A percentile compares a stretch with the other conserved stretches of the same genome.
These are phyloP conservation scores for Martes martes DNA, from an alignment of 2,113 vertebrate genomes.

Conservation along the genomic window DNA sequence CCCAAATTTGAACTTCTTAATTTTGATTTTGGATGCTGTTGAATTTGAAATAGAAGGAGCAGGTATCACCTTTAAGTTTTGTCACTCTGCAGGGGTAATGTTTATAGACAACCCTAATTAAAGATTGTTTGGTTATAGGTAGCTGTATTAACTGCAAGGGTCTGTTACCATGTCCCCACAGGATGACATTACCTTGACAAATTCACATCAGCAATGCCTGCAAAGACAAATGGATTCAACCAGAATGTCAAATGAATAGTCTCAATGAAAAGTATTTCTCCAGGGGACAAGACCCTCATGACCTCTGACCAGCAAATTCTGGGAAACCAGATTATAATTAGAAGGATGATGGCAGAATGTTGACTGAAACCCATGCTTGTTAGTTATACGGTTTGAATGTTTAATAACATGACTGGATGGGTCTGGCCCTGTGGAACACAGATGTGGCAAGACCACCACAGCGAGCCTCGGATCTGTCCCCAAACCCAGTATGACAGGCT, in stretches of 20 bases:
- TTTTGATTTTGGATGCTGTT: background rate
- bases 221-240: background rate
- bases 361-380: background rate
- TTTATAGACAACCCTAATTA: conserved; percentile 1
- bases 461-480: background rate
- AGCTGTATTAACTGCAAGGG: background rate
- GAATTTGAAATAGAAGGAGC: background rate
- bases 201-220: background rate
- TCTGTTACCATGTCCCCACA: background rate
- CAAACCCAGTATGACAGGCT: background rate
- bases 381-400: conserved; percentile 26
- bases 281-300: background rate
- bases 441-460: background rate
- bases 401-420: background rate
- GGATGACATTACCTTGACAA: background rate
- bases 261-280: background rate
- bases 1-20: background rate
- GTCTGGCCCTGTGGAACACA: background rate
- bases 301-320: conserved; percentile 17
- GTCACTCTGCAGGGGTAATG: background rate
- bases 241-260: background rate
- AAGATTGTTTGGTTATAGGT: background rate
- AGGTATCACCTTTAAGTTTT: background rate
- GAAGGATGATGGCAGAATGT: background rate
- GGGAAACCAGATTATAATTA: conserved; percentile 49